Evolutionary conservation across 2,888 invertebrate genomes (phyloP).

Genomic region (Theretra japonica): DNA sequence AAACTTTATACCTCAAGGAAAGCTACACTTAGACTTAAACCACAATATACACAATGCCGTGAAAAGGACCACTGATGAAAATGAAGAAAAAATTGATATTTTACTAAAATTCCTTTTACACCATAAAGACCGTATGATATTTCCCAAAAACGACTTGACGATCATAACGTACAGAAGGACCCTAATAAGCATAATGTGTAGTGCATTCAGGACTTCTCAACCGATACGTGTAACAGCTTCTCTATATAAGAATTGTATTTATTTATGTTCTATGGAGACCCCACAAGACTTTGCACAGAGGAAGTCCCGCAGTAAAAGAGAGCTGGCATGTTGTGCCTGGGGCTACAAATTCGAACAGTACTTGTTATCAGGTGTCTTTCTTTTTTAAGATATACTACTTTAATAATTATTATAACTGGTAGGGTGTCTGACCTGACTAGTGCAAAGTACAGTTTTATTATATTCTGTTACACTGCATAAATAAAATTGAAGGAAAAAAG

Average conservation of each 20-base stretch:
- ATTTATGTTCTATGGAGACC: conserved; percentile 49
- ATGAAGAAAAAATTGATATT: conserved; percentile 51
- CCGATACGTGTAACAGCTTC: conserved; percentile 45
- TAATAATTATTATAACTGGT: no score
- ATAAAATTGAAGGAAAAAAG: no score
- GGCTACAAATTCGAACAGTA: conserved; percentile 51
- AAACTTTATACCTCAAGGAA: conserved; percentile 39
- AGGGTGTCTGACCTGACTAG: no score
- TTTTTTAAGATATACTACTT: background rate
- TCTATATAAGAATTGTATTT: conserved; percentile 51
- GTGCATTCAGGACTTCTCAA: conserved; percentile 39
- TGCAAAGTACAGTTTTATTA: no score
- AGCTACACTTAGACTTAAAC: conserved; percentile 45
- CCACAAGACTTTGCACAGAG: conserved; percentile 38
- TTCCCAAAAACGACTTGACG: conserved; percentile 34
- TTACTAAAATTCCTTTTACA: conserved; percentile 49
- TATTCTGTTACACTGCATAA: no score
- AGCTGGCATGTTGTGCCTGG: conserved; percentile 45
- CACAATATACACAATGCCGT: conserved; percentile 49
- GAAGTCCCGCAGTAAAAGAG: conserved; percentile 36
- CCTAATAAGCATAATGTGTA: conserved; percentile 53
- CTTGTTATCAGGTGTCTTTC: conserved; percentile 48
- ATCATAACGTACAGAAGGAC: conserved; percentile 54
- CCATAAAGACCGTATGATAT: conserved; percentile 37
- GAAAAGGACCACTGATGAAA: conserved; percentile 52